These are phyloP conservation scores for Brenthis ino DNA, from an alignment of 2,888 invertebrate genomes.

Conservation along the genomic window DNA sequence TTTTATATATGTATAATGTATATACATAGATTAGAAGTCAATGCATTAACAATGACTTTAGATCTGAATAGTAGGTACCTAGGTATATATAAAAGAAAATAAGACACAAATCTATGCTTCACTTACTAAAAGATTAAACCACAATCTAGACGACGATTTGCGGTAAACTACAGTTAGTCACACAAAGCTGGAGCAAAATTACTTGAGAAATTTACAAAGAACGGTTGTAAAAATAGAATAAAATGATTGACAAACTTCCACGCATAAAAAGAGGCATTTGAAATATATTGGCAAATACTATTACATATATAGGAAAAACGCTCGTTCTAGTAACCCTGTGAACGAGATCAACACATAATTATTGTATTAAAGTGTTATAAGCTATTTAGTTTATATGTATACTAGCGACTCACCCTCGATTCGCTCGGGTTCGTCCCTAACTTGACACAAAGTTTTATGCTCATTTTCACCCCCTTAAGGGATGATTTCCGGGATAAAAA, in stretches of 20 bases:
- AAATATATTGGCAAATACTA: constrained; percentile 1
- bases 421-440: too few relatives aligned
- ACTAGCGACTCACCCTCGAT: too few relatives aligned
- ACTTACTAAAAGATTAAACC: constrained; percentile 18
- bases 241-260: constrained; percentile 8
- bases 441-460: too few relatives aligned
- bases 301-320: constrained; percentile 2
- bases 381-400: too few relatives aligned
- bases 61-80: not conserved
- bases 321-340: not conserved
- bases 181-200: constrained; percentile 2
- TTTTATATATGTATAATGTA: too few relatives aligned
- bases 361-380: too few relatives aligned
- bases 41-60: not conserved
- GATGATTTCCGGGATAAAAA: too few relatives aligned
- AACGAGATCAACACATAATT: constrained; percentile 1
- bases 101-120: not conserved
- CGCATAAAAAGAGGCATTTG: not conserved
- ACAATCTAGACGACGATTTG: constrained; percentile 22
- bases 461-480: too few relatives aligned
- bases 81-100: not conserved
- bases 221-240: constrained; percentile 2
- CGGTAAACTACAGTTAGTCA: constrained; percentile 11
- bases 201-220: constrained; percentile 15
- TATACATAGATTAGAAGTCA: too few relatives aligned